A percentile compares a stretch with the other conserved stretches of the same genome.
These are phyloP conservation scores for Drosophila macrospina DNA, from an alignment of 2,888 invertebrate species.

Conservation along the genomic window DNA sequence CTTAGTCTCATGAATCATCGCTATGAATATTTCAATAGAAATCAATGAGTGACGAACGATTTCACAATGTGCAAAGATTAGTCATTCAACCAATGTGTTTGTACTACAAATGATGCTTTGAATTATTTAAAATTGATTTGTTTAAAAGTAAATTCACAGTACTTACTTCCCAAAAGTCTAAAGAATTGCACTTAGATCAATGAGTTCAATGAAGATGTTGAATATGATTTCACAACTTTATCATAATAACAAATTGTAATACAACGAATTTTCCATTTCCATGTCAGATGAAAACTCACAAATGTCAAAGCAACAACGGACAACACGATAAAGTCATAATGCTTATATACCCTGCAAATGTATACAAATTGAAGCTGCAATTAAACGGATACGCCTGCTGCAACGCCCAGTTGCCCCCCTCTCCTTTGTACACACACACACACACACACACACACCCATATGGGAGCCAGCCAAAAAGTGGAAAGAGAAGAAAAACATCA, in stretches of 20 bases:
- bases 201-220: no score
- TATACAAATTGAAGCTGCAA: conserved; percentile 46
- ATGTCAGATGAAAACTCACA: conserved; percentile 1
- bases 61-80: not conserved
- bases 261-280: no score
- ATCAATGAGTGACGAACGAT: not conserved
- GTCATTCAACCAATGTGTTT: no score
- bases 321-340: conserved; percentile 22
- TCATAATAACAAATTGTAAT: no score
- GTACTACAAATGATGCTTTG: no score
- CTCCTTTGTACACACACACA: not conserved
- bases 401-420: not conserved
- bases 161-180: no score
- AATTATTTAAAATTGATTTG: no score
- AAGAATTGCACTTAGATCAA: no score
- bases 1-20: not conserved
- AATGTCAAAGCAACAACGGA: not conserved
- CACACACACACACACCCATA: not conserved
- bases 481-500: conserved; percentile 26
- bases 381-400: conserved; percentile 51
- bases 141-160: no score
- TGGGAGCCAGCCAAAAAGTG: not conserved
- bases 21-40: not conserved
- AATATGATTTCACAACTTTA: no score
- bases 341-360: conserved; percentile 4